Base-by-base conservation (phyloP, 1,140 invertebrate species). In the Rhynchophorus ferrugineus region DNA sequence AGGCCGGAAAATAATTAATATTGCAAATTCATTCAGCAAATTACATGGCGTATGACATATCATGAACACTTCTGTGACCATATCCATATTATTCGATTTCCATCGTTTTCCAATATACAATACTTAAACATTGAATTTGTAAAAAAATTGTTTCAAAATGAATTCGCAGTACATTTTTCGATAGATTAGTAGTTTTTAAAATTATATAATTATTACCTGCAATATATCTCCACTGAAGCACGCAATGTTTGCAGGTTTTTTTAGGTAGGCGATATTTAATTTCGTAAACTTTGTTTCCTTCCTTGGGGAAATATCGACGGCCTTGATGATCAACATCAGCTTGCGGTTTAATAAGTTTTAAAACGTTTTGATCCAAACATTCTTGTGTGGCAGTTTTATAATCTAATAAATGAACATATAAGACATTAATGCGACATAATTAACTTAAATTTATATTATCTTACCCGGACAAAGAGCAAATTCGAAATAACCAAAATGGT, bases 401-500 rank as follows among this genome's bases (percentile, higher is more conserved):
- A 52, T 70, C 58, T 55, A 20, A 24, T 49, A 44, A 24, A 5
- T 19, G 18, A 14, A 47, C 8, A 36, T 3, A 19, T 20, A 16
- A 18, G 14, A 35, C 6, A 46, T 13, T 7, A 18, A 3, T 33
- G n/a, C 6, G 6, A 33, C 11, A 45, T 9, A 36, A 33, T 9
- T 37, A 8, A 20, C 8, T 11, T 16, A 8, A 7, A 19, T 29
- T 1, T 20, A 19, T 19, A 1, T 41, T 41, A 5, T 6, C 11
- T 41, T 49, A 55, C 53, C 53, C 3, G 89, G 80, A 64, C 91
- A 95, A 0, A 91, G 61, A 48, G 86, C 76, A 70, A 95, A 94
- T 65, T 94, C 87, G 62, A 94, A 95, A 69, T 82, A 91, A 7
- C 92, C 91, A 57, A 78, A 76, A 68, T 91, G 88, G 60, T 78